These are phyloP conservation scores for Apocheima hispidaria DNA, from an alignment of 2,888 invertebrate genomes.

Conservation along the genomic window DNA sequence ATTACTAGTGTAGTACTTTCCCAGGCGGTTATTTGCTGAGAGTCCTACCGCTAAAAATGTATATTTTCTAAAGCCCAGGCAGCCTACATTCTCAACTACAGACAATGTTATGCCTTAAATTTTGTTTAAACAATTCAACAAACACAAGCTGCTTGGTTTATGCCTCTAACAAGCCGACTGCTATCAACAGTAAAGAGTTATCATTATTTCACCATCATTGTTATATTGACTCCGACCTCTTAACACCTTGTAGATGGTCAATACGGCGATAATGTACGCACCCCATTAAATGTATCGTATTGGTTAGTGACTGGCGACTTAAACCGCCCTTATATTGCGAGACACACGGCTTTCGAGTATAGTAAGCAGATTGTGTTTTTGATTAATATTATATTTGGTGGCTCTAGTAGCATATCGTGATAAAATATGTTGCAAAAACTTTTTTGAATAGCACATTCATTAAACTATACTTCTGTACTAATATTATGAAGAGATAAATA, in stretches of 20 bases:
- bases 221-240: slow-evolving; percentile 44
- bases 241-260: slow-evolving; percentile 81
- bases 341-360: slow-evolving; percentile 57
- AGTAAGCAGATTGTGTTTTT: slow-evolving; percentile 20
- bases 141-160: slow-evolving; percentile 29
- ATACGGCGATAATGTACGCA: slow-evolving; percentile 73
- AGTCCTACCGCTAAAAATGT: too few relatives aligned
- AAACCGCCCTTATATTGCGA: slow-evolving; percentile 67
- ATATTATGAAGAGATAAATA: too few relatives aligned
- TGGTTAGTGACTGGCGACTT: slow-evolving; percentile 77
- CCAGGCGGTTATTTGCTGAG: too few relatives aligned
- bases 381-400: not conserved
- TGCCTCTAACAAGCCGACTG: slow-evolving; percentile 30
- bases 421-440: too few relatives aligned
- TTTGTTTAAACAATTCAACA: slow-evolving; percentile 11
- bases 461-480: too few relatives aligned
- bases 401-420: too few relatives aligned
- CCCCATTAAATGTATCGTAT: slow-evolving; percentile 70
- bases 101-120: not conserved
- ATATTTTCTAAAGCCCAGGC: too few relatives aligned
- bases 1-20: too few relatives aligned
- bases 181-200: slow-evolving; percentile 32
- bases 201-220: slow-evolving; percentile 27
- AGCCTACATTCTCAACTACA: too few relatives aligned
- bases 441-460: too few relatives aligned